phyloP scores from a whole-genome alignment of 2,888 invertebrate species.

The Drosophila multiciliata region DNA sequence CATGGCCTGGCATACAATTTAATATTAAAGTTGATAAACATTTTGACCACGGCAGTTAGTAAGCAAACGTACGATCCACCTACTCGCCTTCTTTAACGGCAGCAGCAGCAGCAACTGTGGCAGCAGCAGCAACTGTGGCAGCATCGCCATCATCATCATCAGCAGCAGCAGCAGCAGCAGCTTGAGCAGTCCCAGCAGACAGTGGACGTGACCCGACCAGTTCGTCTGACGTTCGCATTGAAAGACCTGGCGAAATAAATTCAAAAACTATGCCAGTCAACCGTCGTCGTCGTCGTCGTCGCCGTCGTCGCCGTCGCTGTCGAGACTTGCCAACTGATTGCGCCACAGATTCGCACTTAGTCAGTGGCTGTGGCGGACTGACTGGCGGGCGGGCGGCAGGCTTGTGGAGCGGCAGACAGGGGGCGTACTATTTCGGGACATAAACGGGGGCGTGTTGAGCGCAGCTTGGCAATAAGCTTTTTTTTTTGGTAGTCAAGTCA shows the following conservation, averaged over 20 bases:
- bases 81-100: constrained; percentile 83
- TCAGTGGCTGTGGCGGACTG: constrained; percentile 58
- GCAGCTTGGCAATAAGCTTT: constrained; percentile 75
- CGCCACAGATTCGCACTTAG: constrained; percentile 82
- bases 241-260: constrained; percentile 73
- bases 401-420: constrained; percentile 27
- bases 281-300: not conserved
- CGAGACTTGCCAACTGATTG: constrained; percentile 76
- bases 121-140: constrained; percentile 56
- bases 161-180: constrained; percentile 40
- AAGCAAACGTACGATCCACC: constrained; percentile 85
- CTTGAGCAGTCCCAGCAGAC: constrained; percentile 20
- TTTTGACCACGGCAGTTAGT: constrained; percentile 84
- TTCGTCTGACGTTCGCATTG: constrained; percentile 19
- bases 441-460: constrained; percentile 78
- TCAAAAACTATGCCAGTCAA: constrained; percentile 73
- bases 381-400: constrained; percentile 4
- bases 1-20: constrained; percentile 75
- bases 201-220: constrained; percentile 71
- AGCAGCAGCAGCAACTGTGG: constrained; percentile 68
- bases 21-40: constrained; percentile 84
- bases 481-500: constrained; percentile 70
- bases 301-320: constrained; percentile 22
- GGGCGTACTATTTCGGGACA: constrained; percentile 63
- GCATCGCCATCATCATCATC: constrained; percentile 73